Percentiles rank a stretch among this genome's conserved stretches.
Evolutionary conservation across 2,797 vertebrate species (phyloP).

Genomic region (Sparidentex hasta): DNA sequence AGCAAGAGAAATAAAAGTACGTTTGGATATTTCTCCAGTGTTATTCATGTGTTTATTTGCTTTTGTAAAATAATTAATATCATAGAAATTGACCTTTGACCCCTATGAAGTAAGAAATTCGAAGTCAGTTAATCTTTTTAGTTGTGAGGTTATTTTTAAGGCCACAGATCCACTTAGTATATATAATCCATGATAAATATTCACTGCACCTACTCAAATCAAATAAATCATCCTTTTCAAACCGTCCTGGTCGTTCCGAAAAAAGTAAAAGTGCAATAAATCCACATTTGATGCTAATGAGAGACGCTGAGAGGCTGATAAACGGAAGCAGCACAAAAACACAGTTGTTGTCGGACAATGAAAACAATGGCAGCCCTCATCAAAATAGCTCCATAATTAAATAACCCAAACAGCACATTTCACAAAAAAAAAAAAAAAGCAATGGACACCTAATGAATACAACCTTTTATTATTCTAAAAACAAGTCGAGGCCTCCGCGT

Average conservation of each 20-base stretch:
- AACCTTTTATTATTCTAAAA: slow-evolving; percentile 45
- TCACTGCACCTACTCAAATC: not conserved
- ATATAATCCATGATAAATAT: not conserved
- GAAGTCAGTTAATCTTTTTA: too few species aligned
- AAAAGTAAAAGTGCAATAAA: not conserved
- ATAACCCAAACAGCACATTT: not conserved
- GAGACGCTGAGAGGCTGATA: not conserved
- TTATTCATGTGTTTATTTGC: too few species aligned
- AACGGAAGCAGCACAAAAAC: not conserved
- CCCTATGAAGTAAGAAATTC: too few species aligned
- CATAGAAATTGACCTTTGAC: not conserved
- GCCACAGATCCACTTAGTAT: too few species aligned
- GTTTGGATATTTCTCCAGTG: too few species aligned
- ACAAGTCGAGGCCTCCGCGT: slow-evolving; percentile 39
- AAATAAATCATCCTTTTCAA: not conserved
- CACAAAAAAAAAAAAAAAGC: not conserved
- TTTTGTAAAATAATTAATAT: too few species aligned
- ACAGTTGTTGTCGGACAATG: not conserved
- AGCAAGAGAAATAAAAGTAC: too few species aligned
- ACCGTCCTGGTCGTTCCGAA: not conserved
- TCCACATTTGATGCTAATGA: not conserved
- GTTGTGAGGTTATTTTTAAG: not conserved
- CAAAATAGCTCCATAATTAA: not conserved
- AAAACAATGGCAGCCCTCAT: slow-evolving; percentile 3
- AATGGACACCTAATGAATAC: not conserved